phyloP scores from a whole-genome alignment of 2,888 invertebrate species.

The Augochlorella aurata region DNA sequence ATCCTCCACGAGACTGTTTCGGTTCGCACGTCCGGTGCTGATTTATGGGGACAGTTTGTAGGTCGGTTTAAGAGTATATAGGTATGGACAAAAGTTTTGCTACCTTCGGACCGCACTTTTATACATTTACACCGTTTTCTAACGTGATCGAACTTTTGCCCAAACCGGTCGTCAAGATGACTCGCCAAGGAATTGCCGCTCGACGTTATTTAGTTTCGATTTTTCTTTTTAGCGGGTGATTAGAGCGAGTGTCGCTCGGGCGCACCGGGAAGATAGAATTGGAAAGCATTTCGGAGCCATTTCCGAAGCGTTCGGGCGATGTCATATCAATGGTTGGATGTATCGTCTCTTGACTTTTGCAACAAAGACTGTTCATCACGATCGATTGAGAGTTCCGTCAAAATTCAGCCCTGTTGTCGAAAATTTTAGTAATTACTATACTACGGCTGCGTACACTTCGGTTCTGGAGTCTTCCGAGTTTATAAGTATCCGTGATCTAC shows the following conservation, averaged over 20 bases:
- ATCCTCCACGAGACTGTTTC: slow-evolving; percentile 30
- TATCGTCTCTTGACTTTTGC: slow-evolving; percentile 54
- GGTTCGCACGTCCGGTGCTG: slow-evolving; percentile 44
- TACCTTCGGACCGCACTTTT: slow-evolving; percentile 72
- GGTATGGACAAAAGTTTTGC: slow-evolving; percentile 73
- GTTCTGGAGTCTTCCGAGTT: slow-evolving; percentile 55
- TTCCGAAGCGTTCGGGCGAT: slow-evolving; percentile 32
- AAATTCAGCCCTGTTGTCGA: background rate
- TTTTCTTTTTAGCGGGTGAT: slow-evolving; percentile 24
- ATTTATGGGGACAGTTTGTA: slow-evolving; percentile 29
- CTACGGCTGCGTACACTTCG: background rate
- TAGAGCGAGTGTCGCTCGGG: slow-evolving; percentile 29
- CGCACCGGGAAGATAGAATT: slow-evolving; percentile 20
- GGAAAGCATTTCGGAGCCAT: slow-evolving; percentile 39
- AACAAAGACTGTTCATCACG: background rate
- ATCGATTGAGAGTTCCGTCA: background rate
- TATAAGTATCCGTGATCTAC: slow-evolving; percentile 33
- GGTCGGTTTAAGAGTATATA: slow-evolving; percentile 35
- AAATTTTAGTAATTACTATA: background rate
- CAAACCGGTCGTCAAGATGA: slow-evolving; percentile 55
- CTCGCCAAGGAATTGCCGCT: slow-evolving; percentile 53
- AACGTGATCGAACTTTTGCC: slow-evolving; percentile 71
- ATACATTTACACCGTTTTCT: slow-evolving; percentile 78
- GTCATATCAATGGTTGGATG: slow-evolving; percentile 57
- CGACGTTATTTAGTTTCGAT: slow-evolving; percentile 1